Conservation (phyloP, 1,140 invertebrate species). For the Lerema accius region DNA sequence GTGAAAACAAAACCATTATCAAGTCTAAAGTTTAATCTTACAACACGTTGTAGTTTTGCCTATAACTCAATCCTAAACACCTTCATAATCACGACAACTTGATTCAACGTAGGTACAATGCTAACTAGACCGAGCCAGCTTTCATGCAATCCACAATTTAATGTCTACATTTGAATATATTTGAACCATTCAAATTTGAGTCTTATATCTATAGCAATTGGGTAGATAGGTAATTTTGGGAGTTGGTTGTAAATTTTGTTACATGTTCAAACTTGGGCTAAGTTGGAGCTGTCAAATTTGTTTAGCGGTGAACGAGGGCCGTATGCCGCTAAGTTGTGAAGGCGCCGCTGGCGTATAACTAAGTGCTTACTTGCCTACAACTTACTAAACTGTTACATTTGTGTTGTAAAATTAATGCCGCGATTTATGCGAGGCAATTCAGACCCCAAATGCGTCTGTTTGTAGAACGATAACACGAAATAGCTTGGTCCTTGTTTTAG, state of each 20-base stretch:
- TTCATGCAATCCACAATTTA: conserved; percentile 54
- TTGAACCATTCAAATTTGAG: conserved; percentile 37
- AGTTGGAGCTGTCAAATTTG: conserved; percentile 81
- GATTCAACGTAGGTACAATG: conserved; percentile 73
- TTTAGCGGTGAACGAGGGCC: conserved; percentile 74
- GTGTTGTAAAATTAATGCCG: conserved; percentile 76
- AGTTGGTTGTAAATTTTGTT: conserved; percentile 49
- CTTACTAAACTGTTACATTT: conserved; percentile 77
- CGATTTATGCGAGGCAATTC: conserved; percentile 62
- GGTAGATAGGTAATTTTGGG: conserved; percentile 26
- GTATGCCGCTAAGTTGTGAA: conserved; percentile 63
- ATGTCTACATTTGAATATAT: conserved; percentile 1
- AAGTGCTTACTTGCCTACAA: conserved; percentile 76
- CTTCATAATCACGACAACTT: conserved; percentile 77
- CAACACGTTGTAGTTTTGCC: conserved; percentile 43
- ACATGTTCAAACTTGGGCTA: conserved; percentile 71
- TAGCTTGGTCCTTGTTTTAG: not conserved
- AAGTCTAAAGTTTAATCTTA: conserved; percentile 22
- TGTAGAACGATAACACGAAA: conserved; percentile 5
- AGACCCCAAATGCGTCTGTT: conserved; percentile 22
- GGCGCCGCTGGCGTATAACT: conserved; percentile 70
- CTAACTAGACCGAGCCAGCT: conserved; percentile 69
- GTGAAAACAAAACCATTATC: too few relatives aligned
- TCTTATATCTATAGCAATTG: conserved; percentile 40
- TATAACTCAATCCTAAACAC: conserved; percentile 57